Percentiles rank a stretch among this genome's conserved stretches.
phyloP scores from a whole-genome alignment of 2,797 vertebrate species.

The Paguma larvata region DNA sequence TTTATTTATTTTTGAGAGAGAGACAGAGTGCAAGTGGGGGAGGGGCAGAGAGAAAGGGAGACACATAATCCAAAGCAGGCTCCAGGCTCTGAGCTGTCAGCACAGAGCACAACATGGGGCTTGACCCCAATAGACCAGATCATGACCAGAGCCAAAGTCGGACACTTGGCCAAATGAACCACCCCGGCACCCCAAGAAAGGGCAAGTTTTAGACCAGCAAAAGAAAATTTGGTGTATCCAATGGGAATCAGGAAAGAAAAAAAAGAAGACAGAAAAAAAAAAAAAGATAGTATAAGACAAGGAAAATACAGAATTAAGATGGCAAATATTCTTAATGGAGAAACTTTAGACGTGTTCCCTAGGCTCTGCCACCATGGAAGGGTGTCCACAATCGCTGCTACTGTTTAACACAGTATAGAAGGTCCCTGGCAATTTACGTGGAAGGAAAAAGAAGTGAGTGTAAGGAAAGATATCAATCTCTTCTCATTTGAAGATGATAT shows the following conservation, averaged over 20 bases:
- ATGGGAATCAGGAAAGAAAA: neutral
- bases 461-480: neutral
- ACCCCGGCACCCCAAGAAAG: too few species aligned
- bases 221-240: neutral
- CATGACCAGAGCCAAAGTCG: too few species aligned
- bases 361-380: neutral
- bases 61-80: too few species aligned
- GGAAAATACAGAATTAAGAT: neutral
- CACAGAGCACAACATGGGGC: too few species aligned
- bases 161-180: too few species aligned
- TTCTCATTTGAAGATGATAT: neutral
- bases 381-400: neutral
- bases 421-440: neutral
- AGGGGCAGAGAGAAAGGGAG: too few species aligned
- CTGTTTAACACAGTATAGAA: neutral
- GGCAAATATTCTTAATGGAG: neutral
- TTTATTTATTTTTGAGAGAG: too few species aligned
- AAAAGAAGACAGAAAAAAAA: neutral
- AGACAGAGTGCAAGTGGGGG: too few species aligned
- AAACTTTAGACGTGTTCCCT: neutral
- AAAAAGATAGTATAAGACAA: neutral
- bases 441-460: slow-evolving; percentile 28
- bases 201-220: neutral
- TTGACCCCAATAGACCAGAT: too few species aligned
- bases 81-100: too few species aligned